These are phyloP conservation scores for Merluccius polli DNA, from an alignment of 2,797 vertebrate genomes.

Conservation along the genomic window DNA sequence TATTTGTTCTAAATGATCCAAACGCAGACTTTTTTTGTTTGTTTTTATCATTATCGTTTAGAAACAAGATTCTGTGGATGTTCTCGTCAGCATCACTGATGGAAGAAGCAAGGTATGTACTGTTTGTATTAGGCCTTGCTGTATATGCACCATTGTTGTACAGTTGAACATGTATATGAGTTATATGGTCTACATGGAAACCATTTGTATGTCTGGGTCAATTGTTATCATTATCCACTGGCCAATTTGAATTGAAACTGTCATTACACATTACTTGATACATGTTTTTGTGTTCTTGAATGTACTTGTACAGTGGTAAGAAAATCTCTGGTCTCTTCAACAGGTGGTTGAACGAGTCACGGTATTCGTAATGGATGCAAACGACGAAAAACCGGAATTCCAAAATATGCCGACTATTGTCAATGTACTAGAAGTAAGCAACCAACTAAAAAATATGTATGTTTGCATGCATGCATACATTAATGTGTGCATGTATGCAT, in stretches of 20 bases:
- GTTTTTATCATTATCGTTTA: slow-evolving; percentile 44
- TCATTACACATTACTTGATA: too few relatives aligned
- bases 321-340: slow-evolving; percentile 1
- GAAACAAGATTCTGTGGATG: slow-evolving; percentile 88
- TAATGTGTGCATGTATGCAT: neutral
- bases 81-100: slow-evolving; percentile 91
- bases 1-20: neutral
- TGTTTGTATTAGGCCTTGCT: neutral
- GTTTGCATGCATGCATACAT: neutral
- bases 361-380: slow-evolving; percentile 90
- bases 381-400: slow-evolving; percentile 92
- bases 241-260: too few relatives aligned
- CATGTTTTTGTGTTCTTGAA: neutral
- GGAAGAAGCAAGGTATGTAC: slow-evolving; percentile 84
- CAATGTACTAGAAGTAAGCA: slow-evolving; percentile 86
- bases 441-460: too few relatives aligned
- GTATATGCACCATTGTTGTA: too few relatives aligned
- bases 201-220: neutral
- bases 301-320: neutral
- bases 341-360: slow-evolving; percentile 92
- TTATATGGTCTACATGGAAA: neutral
- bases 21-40: neutral
- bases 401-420: slow-evolving; percentile 84
- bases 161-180: neutral
- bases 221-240: too few relatives aligned